Base-by-base conservation (phyloP, 2,113 vertebrate species). In the Agapornis roseicollis region DNA sequence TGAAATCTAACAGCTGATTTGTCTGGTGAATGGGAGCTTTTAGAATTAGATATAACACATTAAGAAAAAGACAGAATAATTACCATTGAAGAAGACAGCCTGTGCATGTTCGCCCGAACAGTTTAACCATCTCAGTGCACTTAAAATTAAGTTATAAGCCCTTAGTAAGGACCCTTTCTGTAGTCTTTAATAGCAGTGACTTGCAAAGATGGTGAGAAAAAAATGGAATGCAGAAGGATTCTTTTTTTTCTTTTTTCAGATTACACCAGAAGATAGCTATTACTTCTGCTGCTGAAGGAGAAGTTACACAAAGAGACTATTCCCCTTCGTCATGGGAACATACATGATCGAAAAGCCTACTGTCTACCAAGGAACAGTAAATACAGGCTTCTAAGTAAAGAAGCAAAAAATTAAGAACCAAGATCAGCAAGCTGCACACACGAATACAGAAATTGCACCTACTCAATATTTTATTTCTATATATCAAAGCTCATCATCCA, bases 71-170 rank as follows among this genome's bases (percentile, higher is more conserved):
- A 5, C 22, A 53, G 33, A 80, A 55, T 31, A 73, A 39, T 15
- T 39, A 12, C 10, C 53, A 31, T 39, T 25, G 42, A 18, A 71
- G 56, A 63, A 23, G 23, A 50, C 0, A 25, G 24, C 33, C 50
- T 44, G 7, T 4, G 17, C 7, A 10, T 2, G 4, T 18, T 64
- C 5, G 9, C 24, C 33, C 5, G 39, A 72, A 80, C 28, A 56
- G 49, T 19, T 69, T 31, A 91, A 9, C 7, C 17, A 25, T 9
- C 7, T 31, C 8, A 2, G 24, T 22, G 17, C 3, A 0, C 3
- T 66, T 60, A 86, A 88, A 52, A 37, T 18, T 25, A 69, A 72
- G 7, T n/a, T 28, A 64, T 39, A 65, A 11, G 16, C 17, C 28
- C 25, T 61, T 33, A 81, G 18, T 20, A 77, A 49, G 23, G 60